Conservation (phyloP, 2,888 invertebrate species). For the Trypoxylon attenuatum region DNA sequence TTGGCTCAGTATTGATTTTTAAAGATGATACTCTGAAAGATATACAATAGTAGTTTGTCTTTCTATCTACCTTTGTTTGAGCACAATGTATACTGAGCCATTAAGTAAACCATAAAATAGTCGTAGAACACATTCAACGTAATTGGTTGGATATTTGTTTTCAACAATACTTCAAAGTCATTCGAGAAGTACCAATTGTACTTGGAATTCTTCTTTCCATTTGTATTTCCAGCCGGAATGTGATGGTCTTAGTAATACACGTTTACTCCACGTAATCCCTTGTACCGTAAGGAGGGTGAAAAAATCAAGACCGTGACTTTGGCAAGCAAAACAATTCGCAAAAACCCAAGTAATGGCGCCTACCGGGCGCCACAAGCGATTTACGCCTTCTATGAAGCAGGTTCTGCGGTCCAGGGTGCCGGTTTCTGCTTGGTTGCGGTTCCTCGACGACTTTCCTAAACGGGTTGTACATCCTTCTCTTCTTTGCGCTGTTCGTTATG, state of each 20-base stretch:
- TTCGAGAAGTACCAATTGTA: neutral
- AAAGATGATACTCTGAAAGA: neutral
- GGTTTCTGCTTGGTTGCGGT: constrained; percentile 5
- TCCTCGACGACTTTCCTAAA: constrained; percentile 9
- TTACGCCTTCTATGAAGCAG: constrained; percentile 28
- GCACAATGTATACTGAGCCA: too few relatives aligned
- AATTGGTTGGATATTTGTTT: too few relatives aligned
- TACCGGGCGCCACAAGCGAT: constrained; percentile 31
- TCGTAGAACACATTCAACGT: too few relatives aligned
- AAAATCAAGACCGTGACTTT: constrained; percentile 34
- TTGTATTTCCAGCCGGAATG: neutral
- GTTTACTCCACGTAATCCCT: too few relatives aligned
- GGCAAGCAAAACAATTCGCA: constrained; percentile 40
- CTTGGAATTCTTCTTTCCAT: neutral
- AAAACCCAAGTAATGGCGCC: constrained; percentile 44
- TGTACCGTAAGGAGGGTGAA: constrained; percentile 43
- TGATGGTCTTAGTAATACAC: too few relatives aligned
- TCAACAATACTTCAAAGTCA: neutral
- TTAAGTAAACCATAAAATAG: too few relatives aligned
- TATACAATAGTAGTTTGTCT: too few relatives aligned
- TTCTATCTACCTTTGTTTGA: too few relatives aligned
- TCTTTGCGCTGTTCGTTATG: too few relatives aligned
- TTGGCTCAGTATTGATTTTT: neutral
- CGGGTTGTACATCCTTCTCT: constrained; percentile 26
- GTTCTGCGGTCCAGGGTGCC: constrained; percentile 22